Evolutionary conservation across 1,140 invertebrate species (phyloP).

Genomic region (Caerostris extrusa): DNA sequence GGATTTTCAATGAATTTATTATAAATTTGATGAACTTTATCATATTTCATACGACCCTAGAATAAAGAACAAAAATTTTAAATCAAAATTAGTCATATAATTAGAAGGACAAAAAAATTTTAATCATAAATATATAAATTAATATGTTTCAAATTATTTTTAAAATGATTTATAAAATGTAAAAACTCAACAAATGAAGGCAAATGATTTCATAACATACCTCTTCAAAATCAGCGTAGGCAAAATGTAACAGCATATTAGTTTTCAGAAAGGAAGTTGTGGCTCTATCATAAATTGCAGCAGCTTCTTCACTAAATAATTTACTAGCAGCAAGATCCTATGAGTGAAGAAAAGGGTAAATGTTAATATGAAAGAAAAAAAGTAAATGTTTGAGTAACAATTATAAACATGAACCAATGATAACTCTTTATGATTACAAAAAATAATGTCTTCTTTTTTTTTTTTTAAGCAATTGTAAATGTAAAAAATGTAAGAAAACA

Average conservation of each 20-base stretch:
- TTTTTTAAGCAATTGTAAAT: too few species aligned
- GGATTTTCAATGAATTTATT: constrained; percentile 93
- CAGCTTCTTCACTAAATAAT: constrained; percentile 95
- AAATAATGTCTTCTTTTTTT: too few species aligned
- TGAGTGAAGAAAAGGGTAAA: not conserved
- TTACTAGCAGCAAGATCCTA: constrained; percentile 95
- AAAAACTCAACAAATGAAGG: not conserved
- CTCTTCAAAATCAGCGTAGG: constrained; percentile 99
- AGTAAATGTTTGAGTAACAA: not conserved
- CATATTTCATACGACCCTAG: constrained; percentile 93
- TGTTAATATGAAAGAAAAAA: too few species aligned
- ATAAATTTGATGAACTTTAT: constrained; percentile 98
- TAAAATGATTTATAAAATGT: not conserved
- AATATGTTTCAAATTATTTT: not conserved
- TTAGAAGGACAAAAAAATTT: not conserved
- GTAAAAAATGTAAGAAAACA: too few species aligned
- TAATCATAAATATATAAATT: constrained; percentile 4
- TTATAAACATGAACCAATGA: not conserved
- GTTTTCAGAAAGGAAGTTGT: constrained; percentile 89
- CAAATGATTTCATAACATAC: constrained; percentile 78
- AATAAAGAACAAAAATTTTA: constrained; percentile 18
- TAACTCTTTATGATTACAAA: too few species aligned
- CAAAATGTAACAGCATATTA: constrained; percentile 97
- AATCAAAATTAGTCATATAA: not conserved
- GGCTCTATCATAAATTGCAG: constrained; percentile 95